Evolutionary conservation across 1,140 invertebrate species (phyloP).

Genomic region (Tenebrio molitor): DNA sequence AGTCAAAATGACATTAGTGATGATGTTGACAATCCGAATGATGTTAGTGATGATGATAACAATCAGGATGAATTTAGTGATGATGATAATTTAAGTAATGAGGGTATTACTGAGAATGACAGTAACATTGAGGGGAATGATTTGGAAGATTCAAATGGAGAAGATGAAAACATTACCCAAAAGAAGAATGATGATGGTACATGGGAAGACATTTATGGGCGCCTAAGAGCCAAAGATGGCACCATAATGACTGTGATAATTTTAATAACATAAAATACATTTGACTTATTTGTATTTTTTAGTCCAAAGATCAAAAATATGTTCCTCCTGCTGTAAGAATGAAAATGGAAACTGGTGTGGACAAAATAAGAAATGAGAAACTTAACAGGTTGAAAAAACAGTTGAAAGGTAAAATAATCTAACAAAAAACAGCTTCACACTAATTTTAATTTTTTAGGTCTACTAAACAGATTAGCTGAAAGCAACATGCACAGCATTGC

Average conservation of each 20-base stretch:
- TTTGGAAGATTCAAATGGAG: too few species aligned
- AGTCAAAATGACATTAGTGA: slow-evolving; percentile 58
- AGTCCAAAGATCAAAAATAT: slow-evolving; percentile 76
- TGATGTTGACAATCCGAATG: slow-evolving; percentile 57
- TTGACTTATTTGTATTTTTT: too few species aligned
- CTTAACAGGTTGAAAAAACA: slow-evolving; percentile 78
- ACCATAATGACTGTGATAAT: slow-evolving; percentile 53
- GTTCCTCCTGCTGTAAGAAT: slow-evolving; percentile 85
- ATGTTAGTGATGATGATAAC: slow-evolving; percentile 54
- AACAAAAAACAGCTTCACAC: too few species aligned
- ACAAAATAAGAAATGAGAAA: slow-evolving; percentile 72
- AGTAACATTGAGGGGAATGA: background rate
- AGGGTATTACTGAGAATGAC: too few species aligned
- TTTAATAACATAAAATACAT: too few species aligned
- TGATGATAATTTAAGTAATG: too few species aligned
- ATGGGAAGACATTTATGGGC: slow-evolving; percentile 96
- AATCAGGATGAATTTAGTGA: slow-evolving; percentile 55
- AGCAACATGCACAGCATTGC: slow-evolving; percentile 89
- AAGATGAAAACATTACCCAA: slow-evolving; percentile 24
- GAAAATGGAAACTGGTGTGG: slow-evolving; percentile 64
- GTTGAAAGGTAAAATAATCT: slow-evolving; percentile 76
- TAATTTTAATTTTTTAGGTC: slow-evolving; percentile 66
- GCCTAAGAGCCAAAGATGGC: slow-evolving; percentile 84
- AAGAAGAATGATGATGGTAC: slow-evolving; percentile 61
- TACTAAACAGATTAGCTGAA: slow-evolving; percentile 90